phyloP scores from a whole-genome alignment of 1,140 invertebrate genomes.

The Lerema accius region DNA sequence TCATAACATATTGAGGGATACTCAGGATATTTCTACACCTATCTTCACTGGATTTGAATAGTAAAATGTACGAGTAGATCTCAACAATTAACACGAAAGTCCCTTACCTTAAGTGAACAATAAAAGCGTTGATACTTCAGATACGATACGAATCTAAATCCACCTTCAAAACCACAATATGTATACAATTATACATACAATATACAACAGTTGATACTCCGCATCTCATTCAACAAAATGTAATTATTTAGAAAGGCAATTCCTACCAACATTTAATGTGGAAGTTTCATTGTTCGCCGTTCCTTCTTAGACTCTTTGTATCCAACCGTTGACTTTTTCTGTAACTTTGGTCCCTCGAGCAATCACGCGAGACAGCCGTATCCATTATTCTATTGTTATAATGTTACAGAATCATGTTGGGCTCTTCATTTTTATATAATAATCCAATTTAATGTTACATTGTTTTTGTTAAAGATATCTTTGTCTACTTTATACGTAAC shows the following conservation, averaged over 20 bases:
- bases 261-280: conserved; percentile 19
- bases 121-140: no score
- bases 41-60: no score
- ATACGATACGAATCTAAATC: no score
- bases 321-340: conserved; percentile 26
- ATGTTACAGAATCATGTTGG: conserved; percentile 17
- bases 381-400: conserved; percentile 29
- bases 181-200: no score
- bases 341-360: conserved; percentile 26
- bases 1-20: no score
- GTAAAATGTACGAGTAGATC: no score
- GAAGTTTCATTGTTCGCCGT: conserved; percentile 24
- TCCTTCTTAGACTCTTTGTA: conserved; percentile 15
- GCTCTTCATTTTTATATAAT: background rate
- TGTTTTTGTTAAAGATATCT: background rate
- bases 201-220: background rate
- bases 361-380: conserved; percentile 19
- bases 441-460: background rate
- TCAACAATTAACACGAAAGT: no score
- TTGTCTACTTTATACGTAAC: no score
- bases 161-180: no score
- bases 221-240: conserved; percentile 1
- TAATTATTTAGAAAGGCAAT: conserved; percentile 14
- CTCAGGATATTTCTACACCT: no score
- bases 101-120: no score